phyloP scores from a whole-genome alignment of 2,888 invertebrate species.

The Platycheirus albimanus region DNA sequence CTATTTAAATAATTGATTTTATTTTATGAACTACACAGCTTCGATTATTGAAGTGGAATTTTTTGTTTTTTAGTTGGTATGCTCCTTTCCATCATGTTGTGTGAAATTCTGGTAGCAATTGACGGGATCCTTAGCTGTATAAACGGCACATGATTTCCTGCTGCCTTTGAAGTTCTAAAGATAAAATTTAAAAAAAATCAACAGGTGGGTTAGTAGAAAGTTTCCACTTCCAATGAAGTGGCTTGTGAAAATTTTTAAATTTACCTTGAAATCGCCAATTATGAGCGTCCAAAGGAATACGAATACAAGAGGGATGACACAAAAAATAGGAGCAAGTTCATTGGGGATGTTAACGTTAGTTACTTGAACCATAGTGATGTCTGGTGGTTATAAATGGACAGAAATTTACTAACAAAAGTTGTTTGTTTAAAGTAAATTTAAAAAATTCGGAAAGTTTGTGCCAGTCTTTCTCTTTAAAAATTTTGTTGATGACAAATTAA shows the following conservation, averaged over 20 bases:
- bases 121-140: conserved; percentile 78
- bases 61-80: not conserved
- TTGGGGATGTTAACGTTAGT: conserved; percentile 49
- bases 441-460: no score
- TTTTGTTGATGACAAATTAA: no score
- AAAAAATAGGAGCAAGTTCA: conserved; percentile 76
- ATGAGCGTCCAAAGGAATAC: conserved; percentile 79
- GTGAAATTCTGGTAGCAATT: conserved; percentile 80
- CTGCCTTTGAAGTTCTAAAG: conserved; percentile 79
- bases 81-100: conserved; percentile 36
- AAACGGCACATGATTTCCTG: conserved; percentile 75
- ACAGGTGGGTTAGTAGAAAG: no score
- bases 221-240: not conserved
- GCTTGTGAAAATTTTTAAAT: no score
- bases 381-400: not conserved
- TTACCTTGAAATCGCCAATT: conserved; percentile 78
- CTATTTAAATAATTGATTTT: no score
- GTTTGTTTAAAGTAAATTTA: no score
- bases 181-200: not conserved
- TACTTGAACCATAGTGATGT: conserved; percentile 39
- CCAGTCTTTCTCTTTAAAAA: no score
- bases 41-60: no score
- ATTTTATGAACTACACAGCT: no score
- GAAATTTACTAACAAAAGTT: no score
- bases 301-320: conserved; percentile 79